Percentiles rank a stretch among this genome's conserved stretches.
phyloP scores from a whole-genome alignment of 2,113 vertebrate species.

The Raphicerus campestris region DNA sequence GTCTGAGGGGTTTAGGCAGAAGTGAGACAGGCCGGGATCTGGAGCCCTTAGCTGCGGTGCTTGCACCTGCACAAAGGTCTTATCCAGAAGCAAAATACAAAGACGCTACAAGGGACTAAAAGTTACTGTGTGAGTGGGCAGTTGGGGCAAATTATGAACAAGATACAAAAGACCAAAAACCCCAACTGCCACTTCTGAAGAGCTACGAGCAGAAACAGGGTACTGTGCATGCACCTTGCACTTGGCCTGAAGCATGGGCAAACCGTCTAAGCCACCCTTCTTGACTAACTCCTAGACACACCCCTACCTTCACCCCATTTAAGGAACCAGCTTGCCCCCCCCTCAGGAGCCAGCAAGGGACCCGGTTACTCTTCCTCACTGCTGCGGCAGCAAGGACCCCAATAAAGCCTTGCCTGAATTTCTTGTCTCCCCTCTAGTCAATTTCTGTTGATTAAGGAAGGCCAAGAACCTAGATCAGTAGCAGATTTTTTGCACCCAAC shows the following conservation, averaged over 20 bases:
- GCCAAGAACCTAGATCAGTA: neutral
- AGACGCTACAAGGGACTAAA: neutral
- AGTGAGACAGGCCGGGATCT: neutral
- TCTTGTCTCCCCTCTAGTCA: neutral
- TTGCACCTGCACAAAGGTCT: neutral
- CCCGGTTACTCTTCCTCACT: neutral
- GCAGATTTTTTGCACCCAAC: neutral
- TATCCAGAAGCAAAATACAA: neutral
- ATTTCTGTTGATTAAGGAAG: neutral
- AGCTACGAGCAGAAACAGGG: neutral
- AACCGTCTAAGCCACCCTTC: neutral
- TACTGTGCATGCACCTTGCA: neutral
- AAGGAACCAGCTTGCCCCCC: neutral
- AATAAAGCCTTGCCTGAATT: neutral
- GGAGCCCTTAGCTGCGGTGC: neutral
- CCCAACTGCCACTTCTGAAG: neutral
- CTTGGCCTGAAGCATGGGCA: neutral
- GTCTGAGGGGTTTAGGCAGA: neutral
- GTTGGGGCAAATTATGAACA: neutral
- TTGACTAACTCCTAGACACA: neutral
- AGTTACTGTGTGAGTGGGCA: neutral
- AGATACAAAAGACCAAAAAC: neutral
- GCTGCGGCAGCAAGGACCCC: neutral
- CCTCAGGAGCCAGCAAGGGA: neutral
- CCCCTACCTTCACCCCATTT: neutral